Evolutionary conservation across 2,113 vertebrate genomes (phyloP), one percentile per base, ranked within the genome.

Genomic region (Cygnus buccinator): DNA sequence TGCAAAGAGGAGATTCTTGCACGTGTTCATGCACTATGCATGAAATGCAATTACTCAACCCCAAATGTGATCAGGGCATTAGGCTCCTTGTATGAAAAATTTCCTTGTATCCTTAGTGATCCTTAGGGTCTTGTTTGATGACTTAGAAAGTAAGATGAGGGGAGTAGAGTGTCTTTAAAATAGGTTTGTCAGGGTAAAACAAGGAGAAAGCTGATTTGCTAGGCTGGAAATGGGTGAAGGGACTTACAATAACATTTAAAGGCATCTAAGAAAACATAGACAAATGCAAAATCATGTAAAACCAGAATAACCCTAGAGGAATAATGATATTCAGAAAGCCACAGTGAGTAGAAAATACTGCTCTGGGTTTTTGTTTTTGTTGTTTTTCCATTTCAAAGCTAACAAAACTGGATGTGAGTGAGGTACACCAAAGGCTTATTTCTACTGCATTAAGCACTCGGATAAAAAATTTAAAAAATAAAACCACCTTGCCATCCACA

Each of bases 1-100:
- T 61, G 94, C 94, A 93, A 65, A 96, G 89, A 84, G 33, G 76
- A 93, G 84, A 78, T 72, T 91, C 48, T 78, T 88, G 54, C 73
- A 66, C 9, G 2, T 90, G 86, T 81, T 95, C 86, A 78, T 93
- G 83, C 86, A 68, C 76, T 93, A 87, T 90, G 90, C 94, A 93
- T 92, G 92, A 93, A 94, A 89, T 89, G 62, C 80, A 96, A 89
- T 96, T 95, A 89, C 58, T 90, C 90, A 94, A 0, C 50, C 76
- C 72, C 2, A 1, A 90, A 67, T 73, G 79, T 84, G 93, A 93
- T 90, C 84, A 61, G 91, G 84, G 89, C 77, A 39, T 94, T 87
- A 83, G 86, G 71, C 63, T 91, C 58, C 84, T 50, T 0, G 0
- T 88, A 85, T 85, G 89, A 71, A 96, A 90, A 73, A 82, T 70